These are phyloP conservation scores for Schrankia costaestrigalis DNA, from an alignment of 2,888 invertebrate genomes.

Conservation along the genomic window DNA sequence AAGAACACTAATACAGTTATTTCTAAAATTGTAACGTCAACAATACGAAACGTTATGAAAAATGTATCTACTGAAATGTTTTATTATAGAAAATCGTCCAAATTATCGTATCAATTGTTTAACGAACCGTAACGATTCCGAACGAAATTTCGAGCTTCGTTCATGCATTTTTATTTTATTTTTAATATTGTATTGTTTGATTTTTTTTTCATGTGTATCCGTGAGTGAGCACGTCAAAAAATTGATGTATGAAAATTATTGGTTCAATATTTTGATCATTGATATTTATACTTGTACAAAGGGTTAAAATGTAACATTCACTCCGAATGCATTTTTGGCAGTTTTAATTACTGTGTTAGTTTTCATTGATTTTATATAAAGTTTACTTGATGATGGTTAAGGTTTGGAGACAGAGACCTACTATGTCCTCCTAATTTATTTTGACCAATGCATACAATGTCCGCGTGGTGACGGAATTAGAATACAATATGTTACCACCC, in stretches of 20 bases:
- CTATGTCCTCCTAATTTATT: no score
- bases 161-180: constrained; percentile 15
- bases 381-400: no score
- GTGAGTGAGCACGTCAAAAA: constrained; percentile 4
- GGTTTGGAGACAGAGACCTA: no score
- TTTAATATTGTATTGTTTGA: constrained; percentile 9
- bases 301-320: no score
- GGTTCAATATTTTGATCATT: constrained; percentile 12
- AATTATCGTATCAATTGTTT: constrained; percentile 15
- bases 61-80: constrained; percentile 8
- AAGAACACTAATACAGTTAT: not conserved
- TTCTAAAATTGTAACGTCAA: no score
- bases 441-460: no score
- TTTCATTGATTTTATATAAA: no score
- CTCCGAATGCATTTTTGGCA: no score
- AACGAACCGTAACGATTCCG: constrained; percentile 21
- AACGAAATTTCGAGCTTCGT: constrained; percentile 16
- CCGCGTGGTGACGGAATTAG: no score
- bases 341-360: not conserved
- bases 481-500: no score
- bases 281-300: no score
- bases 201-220: constrained; percentile 9
- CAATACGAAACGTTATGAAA: constrained; percentile 1
- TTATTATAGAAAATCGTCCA: constrained; percentile 16
- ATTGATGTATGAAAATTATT: constrained; percentile 10